phyloP scores from a whole-genome alignment of 2,113 vertebrate species.

The Hyperoodon ampullatus region DNA sequence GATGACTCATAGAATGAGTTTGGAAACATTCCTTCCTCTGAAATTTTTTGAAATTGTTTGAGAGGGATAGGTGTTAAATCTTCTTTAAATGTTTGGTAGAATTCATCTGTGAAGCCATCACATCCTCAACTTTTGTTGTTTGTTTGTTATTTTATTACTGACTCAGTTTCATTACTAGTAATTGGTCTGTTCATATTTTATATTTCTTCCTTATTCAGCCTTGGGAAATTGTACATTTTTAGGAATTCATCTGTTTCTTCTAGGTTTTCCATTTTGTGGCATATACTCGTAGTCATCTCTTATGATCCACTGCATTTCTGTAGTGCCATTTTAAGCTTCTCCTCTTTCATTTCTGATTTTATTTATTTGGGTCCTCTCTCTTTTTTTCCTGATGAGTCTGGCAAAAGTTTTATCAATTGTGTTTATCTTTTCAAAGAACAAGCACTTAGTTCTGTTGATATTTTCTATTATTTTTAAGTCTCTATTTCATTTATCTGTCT shows the following conservation, averaged over 20 bases:
- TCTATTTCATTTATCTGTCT: not conserved
- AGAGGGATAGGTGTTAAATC: not conserved
- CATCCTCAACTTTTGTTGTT: not conserved
- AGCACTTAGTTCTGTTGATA: not conserved
- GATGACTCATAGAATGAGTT: not conserved
- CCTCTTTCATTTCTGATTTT: not conserved
- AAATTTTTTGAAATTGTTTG: not conserved
- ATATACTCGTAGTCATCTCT: not conserved
- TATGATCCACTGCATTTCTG: not conserved
- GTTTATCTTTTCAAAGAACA: not conserved
- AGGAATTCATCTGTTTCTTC: not conserved
- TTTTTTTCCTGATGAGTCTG: not conserved
- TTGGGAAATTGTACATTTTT: not conserved
- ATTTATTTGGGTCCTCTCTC: not conserved
- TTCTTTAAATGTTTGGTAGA: not conserved
- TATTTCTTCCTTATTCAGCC: not conserved
- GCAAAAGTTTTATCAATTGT: not conserved
- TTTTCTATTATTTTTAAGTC: not conserved
- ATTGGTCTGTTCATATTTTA: not conserved
- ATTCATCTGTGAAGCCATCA: not conserved
- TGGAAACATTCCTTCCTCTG: not conserved
- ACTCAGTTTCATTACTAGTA: not conserved
- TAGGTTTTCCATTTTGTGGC: not conserved
- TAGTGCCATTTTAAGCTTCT: not conserved
- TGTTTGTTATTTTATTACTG: not conserved